Evolutionary conservation across 2,888 invertebrate species (phyloP), one percentile per base, ranked within the genome.

Genomic region (Sinohyriopsis cumingii): DNA sequence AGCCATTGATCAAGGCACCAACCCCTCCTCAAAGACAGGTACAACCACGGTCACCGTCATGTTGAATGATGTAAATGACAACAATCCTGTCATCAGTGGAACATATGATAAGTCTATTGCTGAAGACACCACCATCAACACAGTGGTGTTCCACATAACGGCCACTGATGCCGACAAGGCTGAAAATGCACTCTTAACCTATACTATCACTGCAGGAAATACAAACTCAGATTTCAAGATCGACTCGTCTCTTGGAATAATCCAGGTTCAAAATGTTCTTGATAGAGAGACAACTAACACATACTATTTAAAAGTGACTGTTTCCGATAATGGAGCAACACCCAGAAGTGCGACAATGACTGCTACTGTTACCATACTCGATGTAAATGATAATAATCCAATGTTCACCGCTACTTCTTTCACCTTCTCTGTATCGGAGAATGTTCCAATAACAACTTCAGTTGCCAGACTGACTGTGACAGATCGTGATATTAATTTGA

Each of bases 51-150:
- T 86, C 25, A 86, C 82, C 18, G 73, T 87, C 4, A 33, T 72
- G 4, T 63, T 87, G 19, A 69, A 65, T 24, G 84, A 85, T 65
- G 80, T 82, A n/a, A 87, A 87, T 70, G 87, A 87, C 69, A 83
- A 85, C 68, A 57, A 63, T 28, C 87, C 87, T 7, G 68, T 74
- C 15, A 76, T 85, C 19, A 67, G 63, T 20, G 82, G 84, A 15
- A 72, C 77, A 15, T 84, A 86, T 60, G 72, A 74, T 25, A 71
- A 68, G 20, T 73, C 73, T 3, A 67, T 84, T 15, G 5, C 78
- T 2, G 87, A 87, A 71, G 75, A 81, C 69, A 74, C 82, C 12
- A 67, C 69, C 12, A 65, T 81, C 18, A 82, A 84, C 33, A 72
- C 70, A 5, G 70, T 82, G 3, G 78, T 86, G 7, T 76, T 78